phyloP scores from a whole-genome alignment of 2,113 vertebrate species.

The Zosterops borbonicus region DNA sequence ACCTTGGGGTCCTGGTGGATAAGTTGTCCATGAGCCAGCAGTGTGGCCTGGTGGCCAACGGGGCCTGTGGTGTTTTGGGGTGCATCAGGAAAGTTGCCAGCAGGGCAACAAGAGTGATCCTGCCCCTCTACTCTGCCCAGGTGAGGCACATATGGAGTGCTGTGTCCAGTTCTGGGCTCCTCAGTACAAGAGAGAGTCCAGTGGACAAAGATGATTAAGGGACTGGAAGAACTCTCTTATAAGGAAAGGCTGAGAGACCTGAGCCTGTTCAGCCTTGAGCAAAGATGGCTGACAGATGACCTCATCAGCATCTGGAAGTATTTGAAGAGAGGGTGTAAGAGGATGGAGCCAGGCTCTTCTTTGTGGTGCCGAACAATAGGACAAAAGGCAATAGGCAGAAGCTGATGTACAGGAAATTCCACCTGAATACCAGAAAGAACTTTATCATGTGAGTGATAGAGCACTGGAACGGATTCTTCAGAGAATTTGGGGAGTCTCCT shows the following conservation, averaged over 20 bases:
- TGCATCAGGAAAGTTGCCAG: not conserved
- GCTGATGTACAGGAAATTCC: not conserved
- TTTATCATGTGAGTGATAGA: not conserved
- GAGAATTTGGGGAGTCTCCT: not conserved
- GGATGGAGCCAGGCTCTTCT: not conserved
- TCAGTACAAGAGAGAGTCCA: not conserved
- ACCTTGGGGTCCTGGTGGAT: not conserved
- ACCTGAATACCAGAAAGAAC: not conserved
- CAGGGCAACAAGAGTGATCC: rapidly evolving
- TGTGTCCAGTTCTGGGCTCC: not conserved
- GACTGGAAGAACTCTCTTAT: not conserved
- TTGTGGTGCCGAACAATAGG: not conserved
- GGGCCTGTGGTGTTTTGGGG: rapidly evolving
- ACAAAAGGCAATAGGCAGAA: not conserved
- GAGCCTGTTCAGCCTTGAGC: not conserved
- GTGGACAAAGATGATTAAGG: not conserved
- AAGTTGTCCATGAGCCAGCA: not conserved
- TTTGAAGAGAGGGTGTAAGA: not conserved
- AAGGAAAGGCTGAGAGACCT: not conserved
- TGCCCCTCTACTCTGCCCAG: not conserved
- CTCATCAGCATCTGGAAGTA: not conserved
- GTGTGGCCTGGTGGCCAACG: not conserved
- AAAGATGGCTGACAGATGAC: not conserved
- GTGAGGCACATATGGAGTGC: not conserved
- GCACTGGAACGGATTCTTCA: not conserved